Percentiles rank a stretch among this genome's conserved stretches.
Evolutionary conservation across 1,140 invertebrate species (phyloP).

Genomic region (Agrypnia vestita): DNA sequence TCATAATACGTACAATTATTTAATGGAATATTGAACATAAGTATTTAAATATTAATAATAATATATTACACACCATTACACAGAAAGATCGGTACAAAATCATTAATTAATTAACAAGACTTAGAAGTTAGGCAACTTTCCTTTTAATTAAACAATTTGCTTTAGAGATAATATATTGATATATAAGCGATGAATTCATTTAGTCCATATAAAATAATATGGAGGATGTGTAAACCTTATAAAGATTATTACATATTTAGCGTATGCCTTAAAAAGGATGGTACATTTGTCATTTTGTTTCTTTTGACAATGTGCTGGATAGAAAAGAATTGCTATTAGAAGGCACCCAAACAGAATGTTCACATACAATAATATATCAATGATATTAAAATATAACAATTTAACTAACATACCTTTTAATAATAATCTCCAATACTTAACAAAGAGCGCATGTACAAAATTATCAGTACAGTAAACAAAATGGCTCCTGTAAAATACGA

Average conservation of each 20-base stretch:
- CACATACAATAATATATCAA: slow-evolving; percentile 8
- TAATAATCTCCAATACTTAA: slow-evolving; percentile 39
- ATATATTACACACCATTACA: slow-evolving; percentile 46
- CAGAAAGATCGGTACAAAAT: slow-evolving; percentile 59
- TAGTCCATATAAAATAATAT: slow-evolving; percentile 1
- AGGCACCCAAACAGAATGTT: slow-evolving; percentile 58
- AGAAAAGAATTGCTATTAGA: slow-evolving; percentile 52
- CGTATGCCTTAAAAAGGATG: slow-evolving; percentile 18
- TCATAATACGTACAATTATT: slow-evolving; percentile 39
- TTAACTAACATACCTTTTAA: slow-evolving; percentile 35
- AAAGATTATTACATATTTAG: slow-evolving; percentile 4
- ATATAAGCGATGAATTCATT: slow-evolving; percentile 25
- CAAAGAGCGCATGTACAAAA: slow-evolving; percentile 32
- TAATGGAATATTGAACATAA: slow-evolving; percentile 36
- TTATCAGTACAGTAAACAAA: slow-evolving; percentile 25
- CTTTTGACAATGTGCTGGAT: not conserved
- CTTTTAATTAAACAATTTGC: slow-evolving; percentile 46
- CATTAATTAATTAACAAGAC: slow-evolving; percentile 60
- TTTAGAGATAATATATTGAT: slow-evolving; percentile 46
- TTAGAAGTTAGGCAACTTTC: slow-evolving; percentile 55
- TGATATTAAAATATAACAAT: slow-evolving; percentile 15
- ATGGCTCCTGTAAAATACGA: not conserved
- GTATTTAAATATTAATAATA: slow-evolving; percentile 37
- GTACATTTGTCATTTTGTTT: slow-evolving; percentile 18
- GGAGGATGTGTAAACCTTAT: slow-evolving; percentile 17